phyloP scores from a whole-genome alignment of 2,113 vertebrate species.

The Herpetotheres cachinnans region DNA sequence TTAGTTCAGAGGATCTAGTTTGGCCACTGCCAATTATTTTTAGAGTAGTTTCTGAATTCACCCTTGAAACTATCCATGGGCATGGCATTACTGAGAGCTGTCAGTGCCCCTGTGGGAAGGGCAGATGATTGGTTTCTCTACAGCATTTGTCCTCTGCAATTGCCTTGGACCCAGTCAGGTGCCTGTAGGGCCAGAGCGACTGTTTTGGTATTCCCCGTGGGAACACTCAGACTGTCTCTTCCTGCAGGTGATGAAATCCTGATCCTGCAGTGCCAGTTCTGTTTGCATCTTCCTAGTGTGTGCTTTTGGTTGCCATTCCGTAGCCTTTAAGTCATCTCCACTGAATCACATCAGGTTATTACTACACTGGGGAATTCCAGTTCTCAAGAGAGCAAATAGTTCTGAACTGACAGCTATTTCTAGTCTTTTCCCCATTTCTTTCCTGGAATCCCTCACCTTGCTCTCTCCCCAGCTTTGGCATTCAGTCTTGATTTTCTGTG shows the following conservation, averaged over 20 bases:
- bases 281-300: background rate
- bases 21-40: background rate
- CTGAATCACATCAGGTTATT: background rate
- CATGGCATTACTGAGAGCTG: background rate
- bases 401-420: background rate
- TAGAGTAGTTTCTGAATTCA: background rate
- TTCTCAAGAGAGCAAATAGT: background rate
- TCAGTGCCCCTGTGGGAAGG: background rate
- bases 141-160: background rate
- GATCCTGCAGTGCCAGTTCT: background rate
- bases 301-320: background rate
- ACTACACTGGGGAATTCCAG: background rate
- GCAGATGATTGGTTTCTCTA: background rate
- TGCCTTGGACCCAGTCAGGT: background rate
- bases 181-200: background rate
- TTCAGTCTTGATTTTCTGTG: background rate
- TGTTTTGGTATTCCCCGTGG: background rate
- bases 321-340: background rate
- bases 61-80: background rate
- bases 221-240: background rate
- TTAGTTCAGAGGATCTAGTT: background rate
- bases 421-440: background rate
- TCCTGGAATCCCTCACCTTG: background rate
- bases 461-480: background rate
- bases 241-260: slow-evolving; percentile 11